Percentiles rank a stretch among this genome's conserved stretches.
phyloP scores from a whole-genome alignment of 2,888 invertebrate species.

The Matsumyia berberina region DNA sequence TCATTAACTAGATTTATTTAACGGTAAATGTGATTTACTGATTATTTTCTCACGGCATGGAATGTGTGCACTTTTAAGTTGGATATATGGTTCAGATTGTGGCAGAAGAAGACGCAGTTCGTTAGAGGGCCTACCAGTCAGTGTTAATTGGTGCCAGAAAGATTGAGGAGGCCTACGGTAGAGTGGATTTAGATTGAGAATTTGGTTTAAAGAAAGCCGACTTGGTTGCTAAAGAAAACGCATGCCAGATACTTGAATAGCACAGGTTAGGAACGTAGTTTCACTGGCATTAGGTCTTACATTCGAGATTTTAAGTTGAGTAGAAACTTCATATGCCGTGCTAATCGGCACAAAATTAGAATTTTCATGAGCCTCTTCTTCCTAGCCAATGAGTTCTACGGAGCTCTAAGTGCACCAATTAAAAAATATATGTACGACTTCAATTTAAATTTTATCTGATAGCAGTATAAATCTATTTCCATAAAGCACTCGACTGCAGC shows the following conservation, averaged over 20 bases:
- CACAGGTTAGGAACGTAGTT: too few species aligned
- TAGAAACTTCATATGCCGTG: too few species aligned
- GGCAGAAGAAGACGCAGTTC: constrained; percentile 21
- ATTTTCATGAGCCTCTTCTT: too few species aligned
- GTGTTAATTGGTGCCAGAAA: constrained; percentile 55
- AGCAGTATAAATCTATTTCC: too few species aligned
- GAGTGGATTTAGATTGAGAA: constrained; percentile 56
- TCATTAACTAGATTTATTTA: constrained; percentile 55
- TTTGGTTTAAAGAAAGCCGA: constrained; percentile 41
- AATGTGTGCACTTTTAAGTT: constrained; percentile 51
- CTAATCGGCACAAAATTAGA: too few species aligned
- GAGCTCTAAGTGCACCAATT: too few species aligned
- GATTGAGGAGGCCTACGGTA: constrained; percentile 56
- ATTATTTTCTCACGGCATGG: constrained; percentile 57
- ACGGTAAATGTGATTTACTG: constrained; percentile 69
- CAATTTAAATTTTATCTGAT: too few species aligned
- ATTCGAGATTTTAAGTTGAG: too few species aligned
- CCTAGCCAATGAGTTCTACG: too few species aligned
- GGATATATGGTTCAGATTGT: constrained; percentile 45
- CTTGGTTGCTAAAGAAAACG: constrained; percentile 17
- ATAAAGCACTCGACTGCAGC: too few species aligned
- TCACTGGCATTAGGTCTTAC: too few species aligned
- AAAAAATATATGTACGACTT: too few species aligned
- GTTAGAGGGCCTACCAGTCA: constrained; percentile 54
- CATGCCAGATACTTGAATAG: neutral